Conservation (phyloP, 2,113 vertebrate species). For the Lasiurus borealis region DNA sequence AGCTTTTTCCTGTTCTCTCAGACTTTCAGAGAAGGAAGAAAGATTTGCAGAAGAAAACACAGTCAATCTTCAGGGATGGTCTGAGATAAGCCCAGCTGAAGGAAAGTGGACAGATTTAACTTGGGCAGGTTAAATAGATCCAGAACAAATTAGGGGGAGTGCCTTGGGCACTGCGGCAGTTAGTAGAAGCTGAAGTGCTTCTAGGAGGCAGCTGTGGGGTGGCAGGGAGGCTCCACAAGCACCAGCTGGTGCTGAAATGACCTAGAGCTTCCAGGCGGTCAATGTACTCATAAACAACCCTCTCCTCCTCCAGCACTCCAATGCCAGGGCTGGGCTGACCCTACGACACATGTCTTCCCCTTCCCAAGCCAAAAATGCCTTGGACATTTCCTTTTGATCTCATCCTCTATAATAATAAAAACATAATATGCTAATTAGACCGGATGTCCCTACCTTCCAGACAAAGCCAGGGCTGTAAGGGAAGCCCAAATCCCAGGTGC, state of each 20-base stretch:
- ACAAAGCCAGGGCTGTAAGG: no score
- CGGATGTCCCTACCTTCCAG: no score
- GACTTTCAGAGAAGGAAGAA: background rate
- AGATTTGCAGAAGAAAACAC: background rate
- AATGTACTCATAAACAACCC: background rate
- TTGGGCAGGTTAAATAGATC: background rate
- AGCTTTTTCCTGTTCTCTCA: conserved; percentile 4
- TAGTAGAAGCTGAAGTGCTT: background rate
- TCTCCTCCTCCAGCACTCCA: background rate
- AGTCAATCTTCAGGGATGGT: background rate
- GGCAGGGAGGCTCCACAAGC: background rate
- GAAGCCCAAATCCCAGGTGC: no score
- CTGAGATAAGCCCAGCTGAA: background rate
- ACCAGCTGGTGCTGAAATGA: background rate
- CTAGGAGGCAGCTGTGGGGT: background rate
- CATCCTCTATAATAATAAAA: no score
- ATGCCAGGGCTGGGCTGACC: background rate
- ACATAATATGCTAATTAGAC: no score
- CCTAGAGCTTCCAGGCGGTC: background rate
- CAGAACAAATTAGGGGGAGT: background rate
- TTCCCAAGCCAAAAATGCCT: no score
- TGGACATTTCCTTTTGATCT: no score
- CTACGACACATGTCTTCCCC: background rate
- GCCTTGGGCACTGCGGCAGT: background rate
- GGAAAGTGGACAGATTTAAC: background rate